Evolutionary conservation across 2,113 vertebrate species (phyloP), one percentile per base, ranked within the genome.

Genomic region (Tragelaphus imberbis): DNA sequence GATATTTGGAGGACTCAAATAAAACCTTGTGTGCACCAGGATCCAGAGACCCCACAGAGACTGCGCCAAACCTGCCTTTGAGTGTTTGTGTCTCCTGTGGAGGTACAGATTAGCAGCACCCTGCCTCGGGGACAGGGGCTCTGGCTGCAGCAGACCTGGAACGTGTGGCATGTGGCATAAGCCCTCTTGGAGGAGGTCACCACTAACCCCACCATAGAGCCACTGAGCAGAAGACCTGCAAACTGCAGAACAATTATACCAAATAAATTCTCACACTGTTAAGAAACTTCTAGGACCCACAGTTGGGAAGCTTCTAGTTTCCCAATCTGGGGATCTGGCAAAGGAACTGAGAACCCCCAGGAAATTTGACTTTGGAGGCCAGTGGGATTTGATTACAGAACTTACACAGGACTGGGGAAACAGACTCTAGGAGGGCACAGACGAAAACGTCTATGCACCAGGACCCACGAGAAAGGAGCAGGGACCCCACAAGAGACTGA

Each of bases 121-220:
- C 61, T 33, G 61, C 30, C 1, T 0, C 3, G 0, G 61, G 61
- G 14, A 7, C 30, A 65, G 61, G 30, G 7, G 30, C 30, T 16
- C 61, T 33, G 61, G 61, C 61, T 33, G 30, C 15, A 33, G 61
- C 6, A 8, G 61, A 33, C 61, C 7, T 65, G 7, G 61, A 65
- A 33, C 14, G 8, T 6, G 0, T 65, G 14, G 61, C 30, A 33
- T 7, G 61, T 65, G 61, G 30, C 61, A 65, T 33, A 65, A 33
- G 30, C 30, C 30, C 61, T 65, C 61, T 33, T 33, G 30, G 30
- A 65, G 61, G 61, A 63, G 61, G 14, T 63, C 6, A 1, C 61
- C 61, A 33, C 28, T 30, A 63, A 63, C 30, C 3, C 61, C 30
- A 33, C 30, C 14, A 33, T 4, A 33, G 0, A 33, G 30, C 61